Base-by-base conservation (phyloP, 2,113 vertebrate species). In the Paratilapia polleni region DNA sequence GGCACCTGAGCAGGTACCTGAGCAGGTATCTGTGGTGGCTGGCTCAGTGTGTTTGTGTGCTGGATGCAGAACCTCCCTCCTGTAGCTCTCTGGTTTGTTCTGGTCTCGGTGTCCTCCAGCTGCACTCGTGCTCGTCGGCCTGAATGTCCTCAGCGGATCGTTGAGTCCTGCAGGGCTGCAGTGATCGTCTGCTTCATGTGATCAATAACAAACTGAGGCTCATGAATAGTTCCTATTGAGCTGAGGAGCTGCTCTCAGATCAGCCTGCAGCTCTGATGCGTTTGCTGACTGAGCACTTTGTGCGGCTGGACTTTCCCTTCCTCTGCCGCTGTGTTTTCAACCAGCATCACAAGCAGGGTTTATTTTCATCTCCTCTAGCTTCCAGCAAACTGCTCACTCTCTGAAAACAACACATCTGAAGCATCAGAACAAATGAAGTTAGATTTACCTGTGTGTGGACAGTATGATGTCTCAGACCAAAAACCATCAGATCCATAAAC, bases 161-260 rank as follows among this genome's bases (percentile, higher is more conserved):
- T 57, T 63, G 75, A 57, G 20, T 76, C 60, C 68, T 60, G 19
- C 13, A 63, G 59, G 20, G 52, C 54, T 47, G 28, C 24, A 70
- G 43, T 4, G 47, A 57, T 75, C 1, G 19, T 19, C 59, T 78
- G 58, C 75, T 66, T 26, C 63, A 79, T 84, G 76, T 78, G 76
- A 84, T 78, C 84, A 80, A 86, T 68, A 85, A 43, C 64, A 75
- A 5, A 22, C 7, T 43, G n/a, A 26, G 11, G 14, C 11, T 6
- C 76, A 81, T 90, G 88, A 90, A 90, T 89, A 4, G 66, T 24
- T 75, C 9, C 59, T 73, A 43, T 91, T 89, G 83, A 84, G 4
- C 52, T 66, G 60, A 8, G 3, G n/a, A 73, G 24, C 66, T 52
- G 64, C 10, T 52, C 31, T 31, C n/a, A 80, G 76, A 76, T 59